A percentile compares a stretch with the other conserved stretches of the same genome.
These are phyloP conservation scores for Spisula solida DNA, from an alignment of 2,888 invertebrate genomes.

Conservation along the genomic window DNA sequence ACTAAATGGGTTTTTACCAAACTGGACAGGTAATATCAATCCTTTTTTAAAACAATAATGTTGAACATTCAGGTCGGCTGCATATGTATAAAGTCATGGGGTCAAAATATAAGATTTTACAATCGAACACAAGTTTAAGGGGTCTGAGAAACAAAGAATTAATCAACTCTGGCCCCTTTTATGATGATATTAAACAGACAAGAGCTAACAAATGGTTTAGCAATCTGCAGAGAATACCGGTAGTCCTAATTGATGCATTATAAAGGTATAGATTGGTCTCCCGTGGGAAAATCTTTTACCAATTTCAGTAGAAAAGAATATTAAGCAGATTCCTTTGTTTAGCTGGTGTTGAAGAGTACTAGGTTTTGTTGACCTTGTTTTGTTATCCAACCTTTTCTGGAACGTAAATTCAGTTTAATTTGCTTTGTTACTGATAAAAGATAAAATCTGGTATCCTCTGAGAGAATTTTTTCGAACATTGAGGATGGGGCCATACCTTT, in stretches of 20 bases:
- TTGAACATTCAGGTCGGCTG: no score
- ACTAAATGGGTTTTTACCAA: no score
- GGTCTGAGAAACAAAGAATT: no score
- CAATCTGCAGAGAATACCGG: neutral
- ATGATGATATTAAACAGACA: neutral
- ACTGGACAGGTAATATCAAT: no score
- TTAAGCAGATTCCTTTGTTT: conserved; percentile 18
- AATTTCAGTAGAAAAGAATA: neutral
- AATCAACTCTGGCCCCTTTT: no score
- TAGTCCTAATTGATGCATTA: neutral
- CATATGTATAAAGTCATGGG: no score
- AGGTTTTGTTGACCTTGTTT: neutral
- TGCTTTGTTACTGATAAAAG: neutral
- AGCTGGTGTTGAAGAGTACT: neutral
- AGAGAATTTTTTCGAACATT: no score
- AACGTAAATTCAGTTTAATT: conserved; percentile 8
- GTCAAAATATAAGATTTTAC: no score
- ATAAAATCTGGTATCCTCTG: no score
- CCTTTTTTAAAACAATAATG: no score
- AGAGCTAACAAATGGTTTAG: neutral
- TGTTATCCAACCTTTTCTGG: neutral
- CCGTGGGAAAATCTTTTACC: conserved; percentile 10
- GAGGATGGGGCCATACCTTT: no score
- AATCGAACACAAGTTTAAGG: no score
- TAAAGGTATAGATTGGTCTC: neutral